Percentiles rank a stretch among this genome's conserved stretches.
Conservation (phyloP, 2,797 vertebrate genomes). For the Yasuhikotakia modesta region DNA sequence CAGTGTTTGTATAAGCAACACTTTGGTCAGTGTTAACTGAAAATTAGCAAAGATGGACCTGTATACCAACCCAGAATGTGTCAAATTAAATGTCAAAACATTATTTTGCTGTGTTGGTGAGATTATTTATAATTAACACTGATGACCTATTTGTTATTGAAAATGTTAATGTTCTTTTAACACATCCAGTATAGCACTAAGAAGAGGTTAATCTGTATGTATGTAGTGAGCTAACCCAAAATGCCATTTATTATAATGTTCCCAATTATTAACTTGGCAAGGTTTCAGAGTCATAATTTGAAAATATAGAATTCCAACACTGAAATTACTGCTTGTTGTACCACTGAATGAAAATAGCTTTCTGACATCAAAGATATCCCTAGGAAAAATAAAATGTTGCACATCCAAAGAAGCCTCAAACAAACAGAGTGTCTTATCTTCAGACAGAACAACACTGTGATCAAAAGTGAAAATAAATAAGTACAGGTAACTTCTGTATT, state of each 20-base stretch:
- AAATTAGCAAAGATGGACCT: too few species aligned
- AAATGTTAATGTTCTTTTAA: conserved; percentile 4
- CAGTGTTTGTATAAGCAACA: too few species aligned
- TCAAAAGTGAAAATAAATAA: neutral
- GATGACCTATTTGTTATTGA: conserved; percentile 2
- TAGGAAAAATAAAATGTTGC: neutral
- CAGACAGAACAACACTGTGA: neutral
- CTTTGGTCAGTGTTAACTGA: too few species aligned
- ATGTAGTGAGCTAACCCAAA: neutral
- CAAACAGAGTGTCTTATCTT: neutral
- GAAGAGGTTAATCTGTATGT: neutral
- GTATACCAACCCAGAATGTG: too few species aligned
- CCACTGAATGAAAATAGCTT: neutral
- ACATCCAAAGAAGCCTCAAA: neutral
- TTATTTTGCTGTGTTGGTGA: neutral
- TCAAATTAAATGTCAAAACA: too few species aligned
- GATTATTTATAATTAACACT: neutral
- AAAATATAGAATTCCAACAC: neutral
- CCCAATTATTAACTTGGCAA: neutral
- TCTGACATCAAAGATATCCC: neutral
- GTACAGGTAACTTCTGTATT: too few species aligned
- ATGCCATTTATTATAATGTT: neutral
- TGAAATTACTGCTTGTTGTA: conserved; percentile 3
- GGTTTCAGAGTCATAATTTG: neutral
- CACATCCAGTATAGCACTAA: neutral